Base-by-base conservation (phyloP, 92 coral and sea anemone species). In the Umimayanthus chanpuru region DNA sequence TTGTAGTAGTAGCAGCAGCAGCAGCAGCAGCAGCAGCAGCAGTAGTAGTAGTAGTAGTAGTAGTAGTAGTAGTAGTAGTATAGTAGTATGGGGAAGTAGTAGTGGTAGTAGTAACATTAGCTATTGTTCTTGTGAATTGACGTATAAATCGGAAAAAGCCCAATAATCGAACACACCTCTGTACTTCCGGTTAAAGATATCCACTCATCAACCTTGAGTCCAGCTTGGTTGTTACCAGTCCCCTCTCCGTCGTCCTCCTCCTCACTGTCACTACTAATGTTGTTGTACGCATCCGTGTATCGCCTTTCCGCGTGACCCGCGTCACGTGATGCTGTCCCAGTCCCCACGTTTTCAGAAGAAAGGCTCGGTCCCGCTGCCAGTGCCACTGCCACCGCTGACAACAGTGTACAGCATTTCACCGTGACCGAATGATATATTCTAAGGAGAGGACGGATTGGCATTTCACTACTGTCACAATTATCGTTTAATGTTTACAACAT, bases 231-330 rank as follows among this genome's bases (percentile, higher is more conserved):
- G 76, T 94, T 91, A 67, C 84, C 89, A 79, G 93, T 90, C 88
- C 89, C 92, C 82, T 90, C 93, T 64, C 93, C 94, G 49, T 66
- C 89, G 81, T 91, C 95, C 32, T 97, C 99, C 39, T 93, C 93
- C 39, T 95, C 99, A 32, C 99, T 97, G 80, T 97, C 99, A 73
- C 99, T 97, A 87, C 99, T 97, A 81, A 93, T 96, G 71, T 98
- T 97, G 67, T 92, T 92, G 55, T 56, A 81, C 68, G 89, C 88
- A 73, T 93, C 96, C 30, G 90, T 93, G 82, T 85, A 91, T 73
- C 95, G 85, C 78, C 98, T 88, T 73, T 95, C 95, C 32, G 89
- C 79, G 74, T 76, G 92, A 72, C 77, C 66, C 68, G 92, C 10
- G 30, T 97, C 99, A 93, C 98, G 96, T 74, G 96, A 86, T 3